phyloP scores from a whole-genome alignment of 1,140 invertebrate genomes.

The Homarus americanus region DNA sequence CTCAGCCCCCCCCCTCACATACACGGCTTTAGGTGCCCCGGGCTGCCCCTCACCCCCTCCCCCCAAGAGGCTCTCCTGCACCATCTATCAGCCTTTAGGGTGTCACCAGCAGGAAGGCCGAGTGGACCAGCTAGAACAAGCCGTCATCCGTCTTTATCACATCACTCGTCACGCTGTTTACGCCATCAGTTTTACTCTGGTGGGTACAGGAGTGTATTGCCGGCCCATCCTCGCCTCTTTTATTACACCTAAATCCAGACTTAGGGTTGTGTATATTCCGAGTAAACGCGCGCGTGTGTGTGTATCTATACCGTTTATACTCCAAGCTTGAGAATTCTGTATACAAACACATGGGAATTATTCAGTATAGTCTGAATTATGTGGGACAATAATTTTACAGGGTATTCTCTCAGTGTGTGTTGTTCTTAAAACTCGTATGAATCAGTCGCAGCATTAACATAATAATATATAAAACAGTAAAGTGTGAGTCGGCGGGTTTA shows the following conservation, averaged over 20 bases:
- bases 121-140: neutral
- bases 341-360: no score
- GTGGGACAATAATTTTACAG: no score
- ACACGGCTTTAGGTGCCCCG: no score
- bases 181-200: neutral
- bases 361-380: no score
- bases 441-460: neutral
- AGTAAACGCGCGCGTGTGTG: no score
- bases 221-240: neutral
- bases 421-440: neutral
- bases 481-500: slow-evolving; percentile 6
- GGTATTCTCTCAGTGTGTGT: no score
- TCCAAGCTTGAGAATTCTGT: no score
- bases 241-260: no score
- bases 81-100: neutral
- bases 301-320: no score
- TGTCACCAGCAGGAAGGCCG: neutral
- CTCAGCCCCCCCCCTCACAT: no score
- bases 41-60: neutral
- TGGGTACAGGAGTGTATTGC: no score
- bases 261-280: no score
- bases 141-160: neutral
- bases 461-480: slow-evolving; percentile 15
- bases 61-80: neutral
- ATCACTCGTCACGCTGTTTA: neutral